phyloP scores from a whole-genome alignment of 2,113 vertebrate species.

The Bufo bufo region DNA sequence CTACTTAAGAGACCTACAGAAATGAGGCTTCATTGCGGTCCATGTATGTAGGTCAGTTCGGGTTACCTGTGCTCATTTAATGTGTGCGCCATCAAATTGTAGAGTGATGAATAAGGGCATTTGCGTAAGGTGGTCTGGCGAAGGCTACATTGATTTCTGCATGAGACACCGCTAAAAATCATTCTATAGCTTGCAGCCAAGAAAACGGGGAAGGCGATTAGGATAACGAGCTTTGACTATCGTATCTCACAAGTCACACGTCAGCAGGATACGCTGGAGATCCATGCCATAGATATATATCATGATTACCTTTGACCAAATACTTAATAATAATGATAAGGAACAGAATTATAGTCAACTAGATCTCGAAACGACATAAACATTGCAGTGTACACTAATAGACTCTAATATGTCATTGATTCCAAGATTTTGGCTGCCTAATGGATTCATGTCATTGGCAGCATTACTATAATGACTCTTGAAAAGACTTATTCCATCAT shows the following conservation, averaged over 20 bases:
- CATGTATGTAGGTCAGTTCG: slow-evolving; percentile 12
- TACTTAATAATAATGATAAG: slow-evolving; percentile 19
- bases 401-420: not conserved
- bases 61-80: slow-evolving; percentile 29
- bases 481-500: slow-evolving; percentile 13
- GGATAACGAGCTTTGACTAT: slow-evolving; percentile 18
- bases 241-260: not conserved
- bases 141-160: slow-evolving; percentile 27
- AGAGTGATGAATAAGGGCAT: slow-evolving; percentile 14
- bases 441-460: slow-evolving; percentile 34
- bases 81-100: not conserved
- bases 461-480: slow-evolving; percentile 26
- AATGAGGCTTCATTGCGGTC: not conserved
- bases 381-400: not conserved
- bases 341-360: not conserved
- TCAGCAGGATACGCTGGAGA: not conserved
- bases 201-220: slow-evolving; percentile 20
- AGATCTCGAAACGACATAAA: slow-evolving; percentile 10
- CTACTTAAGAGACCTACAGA: not conserved
- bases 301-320: too few species aligned
- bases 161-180: slow-evolving; percentile 28
- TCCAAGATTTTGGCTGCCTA: slow-evolving; percentile 17
- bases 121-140: not conserved
- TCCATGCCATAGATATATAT: too few species aligned
- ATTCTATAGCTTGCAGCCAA: slow-evolving; percentile 36